A percentile compares a stretch with the other conserved stretches of the same genome.
phyloP scores from a whole-genome alignment of 2,888 invertebrate species.

The Fabriciana adippe region DNA sequence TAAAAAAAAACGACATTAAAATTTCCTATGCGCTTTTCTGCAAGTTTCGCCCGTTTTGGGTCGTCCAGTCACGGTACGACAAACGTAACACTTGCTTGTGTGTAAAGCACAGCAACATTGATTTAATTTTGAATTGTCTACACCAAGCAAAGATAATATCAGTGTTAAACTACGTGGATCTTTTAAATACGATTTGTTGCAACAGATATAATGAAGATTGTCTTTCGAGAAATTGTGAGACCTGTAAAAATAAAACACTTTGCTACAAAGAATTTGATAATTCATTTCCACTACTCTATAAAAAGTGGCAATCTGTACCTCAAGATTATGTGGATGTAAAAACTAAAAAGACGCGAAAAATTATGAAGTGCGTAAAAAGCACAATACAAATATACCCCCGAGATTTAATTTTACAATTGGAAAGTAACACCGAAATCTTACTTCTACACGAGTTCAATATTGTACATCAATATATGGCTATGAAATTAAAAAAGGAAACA shows the following conservation, averaged over 20 bases:
- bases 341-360: background rate
- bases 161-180: background rate
- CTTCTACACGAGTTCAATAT: conserved; percentile 41
- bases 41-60: background rate
- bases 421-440: conserved; percentile 21
- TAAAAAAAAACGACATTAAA: conserved; percentile 24
- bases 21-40: conserved; percentile 4
- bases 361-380: background rate
- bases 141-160: background rate
- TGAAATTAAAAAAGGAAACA: conserved; percentile 34
- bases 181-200: background rate
- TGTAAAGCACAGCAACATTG: conserved; percentile 1
- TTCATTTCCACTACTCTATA: conserved; percentile 41
- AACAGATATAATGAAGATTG: conserved; percentile 5
- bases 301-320: conserved; percentile 27
- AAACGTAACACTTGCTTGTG: background rate
- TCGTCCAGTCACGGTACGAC: background rate
- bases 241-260: conserved; percentile 40
- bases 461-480: conserved; percentile 33
- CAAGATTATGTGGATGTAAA: background rate
- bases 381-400: background rate
- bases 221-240: conserved; percentile 26
- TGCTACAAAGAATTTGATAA: conserved; percentile 40
- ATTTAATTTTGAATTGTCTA: background rate
- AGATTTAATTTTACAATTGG: background rate